A percentile compares a stretch with the other conserved stretches of the same genome.
Evolutionary conservation across 2,113 vertebrate genomes (phyloP).

Genomic region (Copsychus sechellarum): DNA sequence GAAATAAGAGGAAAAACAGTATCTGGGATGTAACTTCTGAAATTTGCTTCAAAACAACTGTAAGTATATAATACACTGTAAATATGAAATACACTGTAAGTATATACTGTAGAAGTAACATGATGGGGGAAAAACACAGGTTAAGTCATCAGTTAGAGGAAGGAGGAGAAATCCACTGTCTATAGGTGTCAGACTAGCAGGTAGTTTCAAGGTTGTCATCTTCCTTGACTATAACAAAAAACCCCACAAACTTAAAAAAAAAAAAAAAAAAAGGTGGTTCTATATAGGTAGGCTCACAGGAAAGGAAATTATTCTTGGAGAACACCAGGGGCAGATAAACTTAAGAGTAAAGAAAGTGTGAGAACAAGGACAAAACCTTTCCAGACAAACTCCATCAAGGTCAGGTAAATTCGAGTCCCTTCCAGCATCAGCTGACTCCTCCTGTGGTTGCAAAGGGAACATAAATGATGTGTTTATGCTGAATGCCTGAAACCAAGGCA

Average conservation of each 20-base stretch:
- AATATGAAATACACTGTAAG: neutral
- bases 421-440: neutral
- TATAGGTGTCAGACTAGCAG: neutral
- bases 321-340: neutral
- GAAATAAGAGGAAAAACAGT: neutral
- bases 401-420: neutral
- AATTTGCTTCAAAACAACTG: neutral
- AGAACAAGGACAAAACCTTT: neutral
- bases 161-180: neutral
- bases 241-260: neutral
- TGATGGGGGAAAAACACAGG: neutral
- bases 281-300: neutral
- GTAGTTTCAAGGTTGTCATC: neutral
- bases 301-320: neutral
- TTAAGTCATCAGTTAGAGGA: neutral
- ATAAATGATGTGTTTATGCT: neutral
- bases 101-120: neutral
- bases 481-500: conserved; percentile 6
- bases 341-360: neutral
- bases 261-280: neutral
- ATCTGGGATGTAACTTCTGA: neutral
- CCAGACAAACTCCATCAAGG: neutral
- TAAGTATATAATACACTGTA: neutral
- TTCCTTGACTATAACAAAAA: neutral
- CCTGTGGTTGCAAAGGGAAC: neutral